These are phyloP conservation scores for Notolabrus celidotus DNA, from an alignment of 2,797 vertebrate species.

Conservation along the genomic window DNA sequence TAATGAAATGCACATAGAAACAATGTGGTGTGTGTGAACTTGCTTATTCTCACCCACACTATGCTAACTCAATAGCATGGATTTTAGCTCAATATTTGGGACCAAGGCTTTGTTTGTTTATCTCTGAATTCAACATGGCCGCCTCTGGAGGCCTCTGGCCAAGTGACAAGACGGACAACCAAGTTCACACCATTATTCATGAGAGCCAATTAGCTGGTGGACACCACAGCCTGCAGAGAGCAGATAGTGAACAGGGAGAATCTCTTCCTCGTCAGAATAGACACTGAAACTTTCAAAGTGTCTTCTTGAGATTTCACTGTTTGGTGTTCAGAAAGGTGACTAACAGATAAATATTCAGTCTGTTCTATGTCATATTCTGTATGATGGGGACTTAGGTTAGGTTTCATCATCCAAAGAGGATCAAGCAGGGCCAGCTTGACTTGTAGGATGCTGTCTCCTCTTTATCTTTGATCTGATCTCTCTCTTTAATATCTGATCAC, in stretches of 20 bases:
- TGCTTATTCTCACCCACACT: neutral
- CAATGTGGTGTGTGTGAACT: neutral
- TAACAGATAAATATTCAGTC: too few relatives aligned
- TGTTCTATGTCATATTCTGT: too few relatives aligned
- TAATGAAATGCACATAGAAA: too few relatives aligned
- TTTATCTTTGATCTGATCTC: too few relatives aligned
- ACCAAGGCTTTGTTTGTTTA: slow-evolving; percentile 20
- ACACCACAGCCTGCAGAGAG: slow-evolving; percentile 4
- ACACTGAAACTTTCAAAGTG: neutral
- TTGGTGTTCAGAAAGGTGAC: too few relatives aligned
- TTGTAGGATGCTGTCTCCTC: too few relatives aligned
- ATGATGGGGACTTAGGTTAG: neutral
- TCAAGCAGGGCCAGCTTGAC: neutral
- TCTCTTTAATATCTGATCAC: too few relatives aligned
- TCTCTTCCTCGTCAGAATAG: neutral
- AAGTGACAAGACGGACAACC: neutral
- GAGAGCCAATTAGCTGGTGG: slow-evolving; percentile 17
- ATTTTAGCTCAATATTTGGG: neutral
- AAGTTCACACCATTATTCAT: slow-evolving; percentile 25
- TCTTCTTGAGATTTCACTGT: neutral
- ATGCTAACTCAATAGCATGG: neutral
- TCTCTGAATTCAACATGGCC: slow-evolving; percentile 24
- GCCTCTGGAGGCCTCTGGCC: slow-evolving; percentile 12
- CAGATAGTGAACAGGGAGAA: neutral
- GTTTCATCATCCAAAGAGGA: neutral